Evolutionary conservation across 2,888 invertebrate genomes (phyloP), one percentile per base, ranked within the genome.

Genomic region (Clostera curtula): DNA sequence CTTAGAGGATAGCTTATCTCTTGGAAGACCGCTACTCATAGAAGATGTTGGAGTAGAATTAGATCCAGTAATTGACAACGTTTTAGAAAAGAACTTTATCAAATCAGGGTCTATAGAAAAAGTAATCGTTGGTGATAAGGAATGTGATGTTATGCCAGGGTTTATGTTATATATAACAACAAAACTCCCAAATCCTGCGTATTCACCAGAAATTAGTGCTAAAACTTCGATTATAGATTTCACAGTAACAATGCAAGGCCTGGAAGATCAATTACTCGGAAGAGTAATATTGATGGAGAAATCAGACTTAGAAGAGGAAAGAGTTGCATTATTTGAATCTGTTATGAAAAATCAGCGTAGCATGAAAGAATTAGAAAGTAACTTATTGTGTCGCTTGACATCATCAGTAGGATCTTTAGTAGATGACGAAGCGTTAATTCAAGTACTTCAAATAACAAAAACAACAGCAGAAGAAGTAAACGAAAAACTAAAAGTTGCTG

Each of bases 211-310:
- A 84, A 92, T 98, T 41, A 95, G 96, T 55, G 97, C 98, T 0
- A 96, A 96, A 67, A 97, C 97, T 0, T 95, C 97, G 0, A 96
- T 98, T 29, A 97, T 98, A 49, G 97, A 98, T 67, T 98, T 98
- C 61, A 98, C 98, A 1, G 98, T 98, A 1, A 98, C 98, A 2
- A 96, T 96, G 93, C 89, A 93, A 58, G 97, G 98, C 5, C 76
- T 98, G 13, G 98, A 98, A 75, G 98, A 98, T 73, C 98, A 98
- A 63, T 76, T 98, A 3, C 74, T 98, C 12, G 97, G 95, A 2
- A 86, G 97, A 37, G 97, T 98, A 0, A 98, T 98, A 58, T 74
- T 96, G 9, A 97, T 96, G 91, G 98, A 98, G 68, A 97, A 97
- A 73, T 92, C 95, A 1, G 98, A 98, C 59, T 80, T 98, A 34